Evolutionary conservation across 2,797 vertebrate genomes (phyloP).

Genomic region (Champsocephalus esox): DNA sequence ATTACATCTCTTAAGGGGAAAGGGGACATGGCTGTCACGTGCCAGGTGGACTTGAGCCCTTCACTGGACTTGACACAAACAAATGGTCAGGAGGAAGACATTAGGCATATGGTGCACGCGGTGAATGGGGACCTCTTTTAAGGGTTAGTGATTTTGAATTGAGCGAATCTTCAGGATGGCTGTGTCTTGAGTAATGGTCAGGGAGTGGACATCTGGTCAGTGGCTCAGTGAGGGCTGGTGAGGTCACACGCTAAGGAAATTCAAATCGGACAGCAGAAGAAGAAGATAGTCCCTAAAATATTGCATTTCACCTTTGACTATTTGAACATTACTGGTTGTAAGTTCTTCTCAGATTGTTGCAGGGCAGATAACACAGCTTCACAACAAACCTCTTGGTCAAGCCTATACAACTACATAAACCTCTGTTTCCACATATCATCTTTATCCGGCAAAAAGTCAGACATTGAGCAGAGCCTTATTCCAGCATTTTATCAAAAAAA

Average conservation of each 20-base stretch:
- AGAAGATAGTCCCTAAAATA: background rate
- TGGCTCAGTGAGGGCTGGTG: conserved; percentile 18
- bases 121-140: conserved; percentile 49
- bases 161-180: conserved; percentile 9
- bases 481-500: too few relatives aligned
- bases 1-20: conserved; percentile 55
- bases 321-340: background rate
- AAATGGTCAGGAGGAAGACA: conserved; percentile 35
- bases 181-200: conserved; percentile 46
- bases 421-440: too few relatives aligned
- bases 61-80: conserved; percentile 32
- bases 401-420: too few relatives aligned
- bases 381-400: too few relatives aligned
- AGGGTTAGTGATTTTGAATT: conserved; percentile 53
- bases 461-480: too few relatives aligned
- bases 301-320: background rate
- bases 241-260: conserved; percentile 6
- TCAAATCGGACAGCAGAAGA: conserved; percentile 6
- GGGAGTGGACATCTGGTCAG: conserved; percentile 56
- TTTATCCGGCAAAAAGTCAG: too few relatives aligned
- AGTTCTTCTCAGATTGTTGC: too few relatives aligned
- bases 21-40: conserved; percentile 33
- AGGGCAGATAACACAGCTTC: too few relatives aligned
- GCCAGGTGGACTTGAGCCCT: background rate
- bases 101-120: conserved; percentile 39